phyloP scores from a whole-genome alignment of 35 echinoderm and acorn worm species.

The Strongylocentrotus purpuratus region DNA sequence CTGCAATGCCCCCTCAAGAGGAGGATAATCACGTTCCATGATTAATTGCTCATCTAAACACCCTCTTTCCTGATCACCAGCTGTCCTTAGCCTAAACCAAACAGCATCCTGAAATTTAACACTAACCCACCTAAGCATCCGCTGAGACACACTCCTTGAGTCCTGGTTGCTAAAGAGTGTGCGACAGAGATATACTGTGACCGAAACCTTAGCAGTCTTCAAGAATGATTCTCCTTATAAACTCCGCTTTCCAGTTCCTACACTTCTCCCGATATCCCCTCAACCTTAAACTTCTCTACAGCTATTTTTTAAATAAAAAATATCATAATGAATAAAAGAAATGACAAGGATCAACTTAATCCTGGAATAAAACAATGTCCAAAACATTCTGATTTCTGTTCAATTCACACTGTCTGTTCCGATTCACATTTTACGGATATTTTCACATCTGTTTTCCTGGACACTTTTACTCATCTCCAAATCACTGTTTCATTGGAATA shows the following conservation, averaged over 20 bases:
- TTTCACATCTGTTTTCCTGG: too few relatives aligned
- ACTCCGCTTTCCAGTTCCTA: not conserved
- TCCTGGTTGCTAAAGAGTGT: not conserved
- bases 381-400: too few relatives aligned
- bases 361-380: too few relatives aligned
- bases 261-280: not conserved
- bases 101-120: conserved; percentile 10
- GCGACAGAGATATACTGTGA: not conserved
- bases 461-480: too few relatives aligned
- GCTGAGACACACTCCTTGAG: not conserved
- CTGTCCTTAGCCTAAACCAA: not conserved
- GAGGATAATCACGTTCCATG: not conserved
- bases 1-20: not conserved
- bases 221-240: not conserved
- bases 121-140: not conserved
- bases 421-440: too few relatives aligned
- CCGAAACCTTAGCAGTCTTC: not conserved
- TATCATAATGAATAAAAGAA: too few relatives aligned
- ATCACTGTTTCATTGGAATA: too few relatives aligned
- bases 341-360: too few relatives aligned
- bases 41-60: not conserved
- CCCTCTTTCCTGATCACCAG: not conserved
- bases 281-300: too few relatives aligned
- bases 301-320: too few relatives aligned
- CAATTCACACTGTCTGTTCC: too few relatives aligned